Conservation (phyloP, 2,113 vertebrate species). For the Cyanoderma ruficeps region DNA sequence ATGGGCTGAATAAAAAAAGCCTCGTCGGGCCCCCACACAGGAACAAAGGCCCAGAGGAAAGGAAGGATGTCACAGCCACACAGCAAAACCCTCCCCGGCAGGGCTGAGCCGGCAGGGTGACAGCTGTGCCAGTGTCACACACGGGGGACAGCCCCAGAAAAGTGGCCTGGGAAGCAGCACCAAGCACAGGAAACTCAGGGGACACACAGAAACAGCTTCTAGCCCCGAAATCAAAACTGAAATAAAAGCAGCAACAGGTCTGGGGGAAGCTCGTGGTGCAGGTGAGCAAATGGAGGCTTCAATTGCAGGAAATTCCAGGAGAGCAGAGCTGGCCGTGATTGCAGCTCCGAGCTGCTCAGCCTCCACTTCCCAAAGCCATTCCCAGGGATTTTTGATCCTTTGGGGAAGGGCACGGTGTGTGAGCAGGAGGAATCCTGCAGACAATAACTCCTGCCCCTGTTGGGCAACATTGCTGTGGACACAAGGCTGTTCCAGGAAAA, state of each 20-base stretch:
- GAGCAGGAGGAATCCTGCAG: not conserved
- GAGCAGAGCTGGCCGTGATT: accelerated
- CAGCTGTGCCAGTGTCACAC: not conserved
- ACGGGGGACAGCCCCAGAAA: not conserved
- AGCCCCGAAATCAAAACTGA: accelerated
- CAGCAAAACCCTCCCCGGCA: accelerated
- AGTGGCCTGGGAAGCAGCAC: not conserved
- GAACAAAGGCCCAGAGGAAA: not conserved
- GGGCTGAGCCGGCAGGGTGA: accelerated
- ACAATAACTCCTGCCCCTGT: not conserved
- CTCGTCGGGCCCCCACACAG: not conserved
- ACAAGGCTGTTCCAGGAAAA: not conserved
- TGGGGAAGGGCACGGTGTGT: not conserved
- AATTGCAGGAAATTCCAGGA: not conserved
- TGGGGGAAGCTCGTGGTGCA: not conserved
- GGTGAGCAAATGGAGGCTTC: not conserved
- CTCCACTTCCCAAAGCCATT: not conserved
- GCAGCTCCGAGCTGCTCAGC: accelerated
- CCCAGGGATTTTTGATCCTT: accelerated
- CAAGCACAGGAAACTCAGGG: too few species aligned
- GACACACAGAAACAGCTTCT: not conserved
- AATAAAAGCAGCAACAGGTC: not conserved
- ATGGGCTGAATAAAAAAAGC: not conserved
- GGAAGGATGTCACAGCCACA: not conserved
- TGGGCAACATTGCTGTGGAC: not conserved